phyloP scores from a whole-genome alignment of 1,140 invertebrate species.

The Dendrolimus punctatus region DNA sequence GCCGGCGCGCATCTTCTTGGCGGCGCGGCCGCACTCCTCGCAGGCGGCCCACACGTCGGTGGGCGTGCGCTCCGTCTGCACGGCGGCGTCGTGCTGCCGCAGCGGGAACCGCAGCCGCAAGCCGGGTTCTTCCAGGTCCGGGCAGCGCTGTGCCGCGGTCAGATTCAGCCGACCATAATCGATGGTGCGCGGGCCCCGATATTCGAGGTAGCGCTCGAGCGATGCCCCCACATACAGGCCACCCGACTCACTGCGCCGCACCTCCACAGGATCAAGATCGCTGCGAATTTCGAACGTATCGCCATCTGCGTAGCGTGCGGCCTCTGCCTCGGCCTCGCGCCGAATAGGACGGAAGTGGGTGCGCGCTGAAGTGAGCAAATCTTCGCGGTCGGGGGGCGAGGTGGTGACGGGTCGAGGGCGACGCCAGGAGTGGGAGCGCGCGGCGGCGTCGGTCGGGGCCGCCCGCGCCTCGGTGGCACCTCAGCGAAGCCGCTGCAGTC shows the following conservation, averaged over 20 bases:
- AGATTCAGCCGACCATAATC: constrained; percentile 57
- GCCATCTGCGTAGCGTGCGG: constrained; percentile 74
- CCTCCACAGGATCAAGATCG: constrained; percentile 74
- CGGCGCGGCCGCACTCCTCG: constrained; percentile 44
- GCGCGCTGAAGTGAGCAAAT: constrained; percentile 78
- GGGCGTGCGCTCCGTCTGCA: constrained; percentile 62
- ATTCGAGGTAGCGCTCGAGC: constrained; percentile 69
- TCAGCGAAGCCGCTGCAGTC: constrained; percentile 73
- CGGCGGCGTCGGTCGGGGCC: constrained; percentile 28
- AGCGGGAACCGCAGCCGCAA: constrained; percentile 69
- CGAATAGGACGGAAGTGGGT: constrained; percentile 86
- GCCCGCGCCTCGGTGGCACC: constrained; percentile 61
- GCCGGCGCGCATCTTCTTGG: constrained; percentile 46
- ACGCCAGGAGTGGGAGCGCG: constrained; percentile 9
- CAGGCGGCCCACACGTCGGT: constrained; percentile 28
- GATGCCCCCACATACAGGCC: constrained; percentile 58
- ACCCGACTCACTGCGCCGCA: constrained; percentile 65
- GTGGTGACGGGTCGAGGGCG: constrained; percentile 12
- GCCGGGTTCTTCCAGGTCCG: constrained; percentile 49
- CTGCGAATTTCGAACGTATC: constrained; percentile 79
- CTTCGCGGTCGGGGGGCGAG: constrained; percentile 66
- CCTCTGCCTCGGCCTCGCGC: constrained; percentile 65
- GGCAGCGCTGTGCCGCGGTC: constrained; percentile 53
- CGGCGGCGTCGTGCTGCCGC: constrained; percentile 64
- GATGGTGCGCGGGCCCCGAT: constrained; percentile 49